These are phyloP conservation scores for Antrozous pallidus DNA, from an alignment of 2,797 vertebrate species.

Conservation along the genomic window DNA sequence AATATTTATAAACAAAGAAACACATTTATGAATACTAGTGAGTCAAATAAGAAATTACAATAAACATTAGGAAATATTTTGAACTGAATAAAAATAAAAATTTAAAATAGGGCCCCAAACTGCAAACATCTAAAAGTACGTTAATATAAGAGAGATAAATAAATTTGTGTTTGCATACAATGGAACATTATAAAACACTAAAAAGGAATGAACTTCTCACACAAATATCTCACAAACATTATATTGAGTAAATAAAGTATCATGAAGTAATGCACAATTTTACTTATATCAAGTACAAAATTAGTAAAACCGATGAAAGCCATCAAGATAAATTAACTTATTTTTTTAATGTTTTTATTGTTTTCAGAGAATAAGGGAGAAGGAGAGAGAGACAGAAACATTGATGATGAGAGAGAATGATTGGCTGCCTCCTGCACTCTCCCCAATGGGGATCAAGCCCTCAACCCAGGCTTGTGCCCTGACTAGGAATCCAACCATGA, in stretches of 20 bases:
- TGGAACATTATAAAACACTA: neutral
- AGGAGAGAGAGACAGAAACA: too few relatives aligned
- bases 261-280: neutral
- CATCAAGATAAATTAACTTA: too few relatives aligned
- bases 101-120: neutral
- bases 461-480: too few relatives aligned
- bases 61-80: neutral
- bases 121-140: neutral
- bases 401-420: too few relatives aligned
- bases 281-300: neutral
- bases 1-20: neutral
- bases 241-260: neutral
- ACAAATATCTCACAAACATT: neutral
- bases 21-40: neutral
- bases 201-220: neutral
- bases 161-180: neutral
- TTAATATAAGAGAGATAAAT: neutral
- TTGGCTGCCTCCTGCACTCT: too few relatives aligned
- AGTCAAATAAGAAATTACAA: conserved; percentile 10
- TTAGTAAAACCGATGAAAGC: neutral
- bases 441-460: too few relatives aligned
- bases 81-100: conserved; percentile 3
- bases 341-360: too few relatives aligned
- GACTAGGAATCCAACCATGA: too few relatives aligned
- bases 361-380: too few relatives aligned